These are phyloP conservation scores for Monochamus alternatus DNA, from an alignment of 2,888 invertebrate species.

Conservation along the genomic window DNA sequence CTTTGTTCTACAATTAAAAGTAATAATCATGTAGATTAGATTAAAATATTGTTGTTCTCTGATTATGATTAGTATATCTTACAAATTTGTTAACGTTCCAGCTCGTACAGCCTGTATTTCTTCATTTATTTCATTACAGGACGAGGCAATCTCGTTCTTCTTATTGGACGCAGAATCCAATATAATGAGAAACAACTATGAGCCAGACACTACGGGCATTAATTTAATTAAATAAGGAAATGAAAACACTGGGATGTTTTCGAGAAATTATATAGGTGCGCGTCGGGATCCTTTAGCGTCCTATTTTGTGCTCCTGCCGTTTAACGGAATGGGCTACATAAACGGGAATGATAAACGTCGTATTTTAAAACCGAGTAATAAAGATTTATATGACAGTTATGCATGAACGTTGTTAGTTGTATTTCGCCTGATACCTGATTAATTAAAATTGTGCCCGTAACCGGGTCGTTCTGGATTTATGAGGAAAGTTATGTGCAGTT, in stretches of 20 bases:
- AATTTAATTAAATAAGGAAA: slow-evolving; percentile 34
- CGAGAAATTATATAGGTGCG: slow-evolving; percentile 11
- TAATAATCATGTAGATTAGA: no score
- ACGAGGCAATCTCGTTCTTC: no score
- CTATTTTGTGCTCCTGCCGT: slow-evolving; percentile 4
- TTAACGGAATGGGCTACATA: slow-evolving; percentile 9
- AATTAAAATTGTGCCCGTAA: slow-evolving; percentile 18
- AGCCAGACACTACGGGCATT: slow-evolving; percentile 7
- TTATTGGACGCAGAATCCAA: not conserved
- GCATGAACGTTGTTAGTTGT: slow-evolving; percentile 18
- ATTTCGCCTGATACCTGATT: slow-evolving; percentile 21
- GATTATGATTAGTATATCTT: no score
- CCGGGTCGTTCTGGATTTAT: slow-evolving; percentile 2
- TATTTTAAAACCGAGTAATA: slow-evolving; percentile 19
- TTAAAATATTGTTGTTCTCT: no score
- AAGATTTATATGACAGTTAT: slow-evolving; percentile 17
- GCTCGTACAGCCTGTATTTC: no score
- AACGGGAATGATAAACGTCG: slow-evolving; percentile 18
- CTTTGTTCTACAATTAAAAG: no score
- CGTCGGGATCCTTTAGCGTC: not conserved
- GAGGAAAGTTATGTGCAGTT: slow-evolving; percentile 5
- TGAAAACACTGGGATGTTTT: slow-evolving; percentile 14
- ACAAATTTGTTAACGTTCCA: no score
- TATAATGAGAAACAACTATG: not conserved
- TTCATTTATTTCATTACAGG: no score